Conservation (phyloP, 1,140 invertebrate species). For the Condylostylus longicornis region DNA sequence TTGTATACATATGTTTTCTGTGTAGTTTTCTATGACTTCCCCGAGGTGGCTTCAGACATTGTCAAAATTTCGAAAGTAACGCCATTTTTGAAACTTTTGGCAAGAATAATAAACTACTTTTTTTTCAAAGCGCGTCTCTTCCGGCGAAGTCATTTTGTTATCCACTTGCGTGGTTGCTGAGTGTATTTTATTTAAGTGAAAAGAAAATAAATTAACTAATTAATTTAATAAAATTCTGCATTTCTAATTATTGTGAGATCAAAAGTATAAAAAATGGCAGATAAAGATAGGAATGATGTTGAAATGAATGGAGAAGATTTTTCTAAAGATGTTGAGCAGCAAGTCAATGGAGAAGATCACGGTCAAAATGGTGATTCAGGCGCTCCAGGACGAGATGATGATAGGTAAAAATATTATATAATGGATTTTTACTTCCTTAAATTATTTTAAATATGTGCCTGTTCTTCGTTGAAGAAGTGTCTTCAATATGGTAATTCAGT, state of each 20-base stretch:
- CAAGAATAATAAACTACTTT: not conserved
- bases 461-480: no score
- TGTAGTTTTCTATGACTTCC: no score
- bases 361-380: slow-evolving; percentile 46
- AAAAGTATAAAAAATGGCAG: slow-evolving; percentile 18
- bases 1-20: no score
- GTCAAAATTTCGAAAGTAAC: no score
- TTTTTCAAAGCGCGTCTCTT: slow-evolving; percentile 13
- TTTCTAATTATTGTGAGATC: not conserved
- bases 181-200: not conserved
- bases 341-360: slow-evolving; percentile 42
- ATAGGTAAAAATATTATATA: slow-evolving; percentile 42
- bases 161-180: slow-evolving; percentile 20
- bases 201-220: slow-evolving; percentile 1
- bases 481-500: no score
- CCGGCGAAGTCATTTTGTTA: slow-evolving; percentile 17
- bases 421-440: no score
- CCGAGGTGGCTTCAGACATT: no score
- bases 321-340: slow-evolving; percentile 48
- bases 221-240: no score
- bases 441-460: no score
- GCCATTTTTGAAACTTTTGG: not conserved
- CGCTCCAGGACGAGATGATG: slow-evolving; percentile 49
- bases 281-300: slow-evolving; percentile 21
- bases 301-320: slow-evolving; percentile 45